phyloP scores from a whole-genome alignment of 23 tunicate species.

The Oikopleura albicans region DNA sequence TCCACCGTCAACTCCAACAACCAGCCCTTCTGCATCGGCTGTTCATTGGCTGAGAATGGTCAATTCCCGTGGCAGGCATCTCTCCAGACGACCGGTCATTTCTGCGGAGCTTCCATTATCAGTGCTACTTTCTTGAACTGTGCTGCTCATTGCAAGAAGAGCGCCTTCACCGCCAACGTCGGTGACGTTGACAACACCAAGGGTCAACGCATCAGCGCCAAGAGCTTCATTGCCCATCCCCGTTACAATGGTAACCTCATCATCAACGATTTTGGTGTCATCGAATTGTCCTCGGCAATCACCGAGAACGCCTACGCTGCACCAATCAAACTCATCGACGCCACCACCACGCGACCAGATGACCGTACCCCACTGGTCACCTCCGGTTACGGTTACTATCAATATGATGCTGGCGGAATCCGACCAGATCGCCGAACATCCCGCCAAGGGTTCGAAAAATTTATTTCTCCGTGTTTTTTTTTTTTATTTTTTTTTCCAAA shows the following conservation, averaged over 20 bases:
- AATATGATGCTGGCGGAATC: not conserved
- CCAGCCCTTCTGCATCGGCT: slow-evolving; percentile 13
- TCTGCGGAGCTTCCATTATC: not conserved
- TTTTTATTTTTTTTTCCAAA: no score
- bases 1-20: not conserved
- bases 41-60: not conserved
- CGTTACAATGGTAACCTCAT: slow-evolving; percentile 4
- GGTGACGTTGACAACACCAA: not conserved
- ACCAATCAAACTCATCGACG: not conserved
- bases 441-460: no score
- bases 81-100: slow-evolving; percentile 16
- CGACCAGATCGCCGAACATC: not conserved
- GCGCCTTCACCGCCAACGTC: not conserved
- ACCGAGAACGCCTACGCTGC: not conserved
- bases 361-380: slow-evolving; percentile 10
- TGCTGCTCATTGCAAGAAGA: slow-evolving; percentile 17
- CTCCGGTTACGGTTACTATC: slow-evolving; percentile 1
- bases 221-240: not conserved
- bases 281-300: not conserved
- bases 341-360: not conserved
- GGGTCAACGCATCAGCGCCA: not conserved
- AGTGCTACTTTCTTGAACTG: not conserved
- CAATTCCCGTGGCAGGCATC: slow-evolving; percentile 14
- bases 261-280: slow-evolving; percentile 16
- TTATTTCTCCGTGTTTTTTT: no score